phyloP scores from a whole-genome alignment of 2,888 invertebrate genomes.

The Lasioglossum vierecki region DNA sequence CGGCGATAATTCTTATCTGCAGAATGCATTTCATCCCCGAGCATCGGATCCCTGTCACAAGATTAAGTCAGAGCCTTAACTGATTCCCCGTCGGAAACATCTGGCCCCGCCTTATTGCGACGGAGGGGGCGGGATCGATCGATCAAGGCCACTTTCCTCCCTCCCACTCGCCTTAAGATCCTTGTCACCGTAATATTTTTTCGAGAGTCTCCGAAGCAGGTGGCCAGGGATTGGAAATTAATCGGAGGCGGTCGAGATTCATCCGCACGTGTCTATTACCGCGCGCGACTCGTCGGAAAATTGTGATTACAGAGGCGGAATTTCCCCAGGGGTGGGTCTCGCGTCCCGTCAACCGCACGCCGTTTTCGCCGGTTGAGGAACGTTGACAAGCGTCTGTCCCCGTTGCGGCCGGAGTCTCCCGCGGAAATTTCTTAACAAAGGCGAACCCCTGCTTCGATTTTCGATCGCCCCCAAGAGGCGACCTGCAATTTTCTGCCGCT shows the following conservation, averaged over 20 bases:
- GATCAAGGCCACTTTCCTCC: neutral
- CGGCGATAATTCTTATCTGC: constrained; percentile 6
- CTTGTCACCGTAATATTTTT: neutral
- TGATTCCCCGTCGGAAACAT: constrained; percentile 24
- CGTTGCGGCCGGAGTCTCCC: constrained; percentile 1
- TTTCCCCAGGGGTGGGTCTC: neutral
- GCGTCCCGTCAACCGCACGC: neutral
- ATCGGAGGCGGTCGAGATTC: neutral
- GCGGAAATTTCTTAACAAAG: constrained; percentile 10
- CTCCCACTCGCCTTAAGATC: neutral
- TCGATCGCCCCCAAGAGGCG: constrained; percentile 3
- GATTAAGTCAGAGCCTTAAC: constrained; percentile 18
- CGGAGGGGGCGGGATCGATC: neutral
- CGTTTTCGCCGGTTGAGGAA: constrained; percentile 2
- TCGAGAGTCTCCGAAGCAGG: neutral
- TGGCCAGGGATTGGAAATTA: constrained; percentile 21
- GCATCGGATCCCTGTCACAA: constrained; percentile 2
- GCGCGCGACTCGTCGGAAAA: constrained; percentile 10
- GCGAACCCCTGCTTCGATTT: constrained; percentile 41
- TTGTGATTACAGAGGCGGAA: constrained; percentile 15
- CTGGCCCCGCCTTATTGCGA: constrained; percentile 2
- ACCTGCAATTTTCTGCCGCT: constrained; percentile 36
- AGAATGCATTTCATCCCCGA: constrained; percentile 3
- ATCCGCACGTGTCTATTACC: constrained; percentile 5
- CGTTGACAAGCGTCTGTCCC: constrained; percentile 8